These are phyloP conservation scores for Gari tellinella DNA, from an alignment of 2,888 invertebrate genomes.

Conservation along the genomic window DNA sequence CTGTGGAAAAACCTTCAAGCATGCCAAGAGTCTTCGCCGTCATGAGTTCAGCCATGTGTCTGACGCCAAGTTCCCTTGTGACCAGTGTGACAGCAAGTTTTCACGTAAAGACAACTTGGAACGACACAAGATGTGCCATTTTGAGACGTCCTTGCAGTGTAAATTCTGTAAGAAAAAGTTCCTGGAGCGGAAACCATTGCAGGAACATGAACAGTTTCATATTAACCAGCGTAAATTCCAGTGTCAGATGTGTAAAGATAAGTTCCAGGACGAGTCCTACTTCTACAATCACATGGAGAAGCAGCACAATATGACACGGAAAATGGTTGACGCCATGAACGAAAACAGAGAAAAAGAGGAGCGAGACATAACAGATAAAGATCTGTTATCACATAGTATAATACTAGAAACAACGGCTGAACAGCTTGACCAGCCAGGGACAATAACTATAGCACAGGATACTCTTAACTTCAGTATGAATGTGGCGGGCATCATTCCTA, in stretches of 20 bases:
- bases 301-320: slow-evolving; percentile 27
- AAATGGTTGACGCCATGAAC: slow-evolving; percentile 34
- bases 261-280: slow-evolving; percentile 43
- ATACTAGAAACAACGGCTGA: not conserved
- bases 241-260: slow-evolving; percentile 51
- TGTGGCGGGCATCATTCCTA: slow-evolving; percentile 48
- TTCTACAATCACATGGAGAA: slow-evolving; percentile 57
- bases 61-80: slow-evolving; percentile 38
- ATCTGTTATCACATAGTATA: not conserved
- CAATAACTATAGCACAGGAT: slow-evolving; percentile 19
- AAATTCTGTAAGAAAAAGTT: slow-evolving; percentile 54
- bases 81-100: slow-evolving; percentile 52
- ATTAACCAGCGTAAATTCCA: slow-evolving; percentile 37
- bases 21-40: slow-evolving; percentile 51
- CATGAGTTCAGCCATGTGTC: slow-evolving; percentile 48
- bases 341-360: not conserved
- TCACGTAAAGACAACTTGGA: slow-evolving; percentile 54
- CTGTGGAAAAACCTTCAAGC: slow-evolving; percentile 54
- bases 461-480: slow-evolving; percentile 52
- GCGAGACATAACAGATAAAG: slow-evolving; percentile 15
- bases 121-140: slow-evolving; percentile 54
- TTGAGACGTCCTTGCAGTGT: slow-evolving; percentile 40
- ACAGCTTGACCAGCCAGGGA: not conserved
- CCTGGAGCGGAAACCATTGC: slow-evolving; percentile 32
- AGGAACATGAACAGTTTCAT: slow-evolving; percentile 50